Base-by-base conservation (phyloP, 30 jellyfish, hydroid and myxozoan species). In the Morbakka virulenta region DNA sequence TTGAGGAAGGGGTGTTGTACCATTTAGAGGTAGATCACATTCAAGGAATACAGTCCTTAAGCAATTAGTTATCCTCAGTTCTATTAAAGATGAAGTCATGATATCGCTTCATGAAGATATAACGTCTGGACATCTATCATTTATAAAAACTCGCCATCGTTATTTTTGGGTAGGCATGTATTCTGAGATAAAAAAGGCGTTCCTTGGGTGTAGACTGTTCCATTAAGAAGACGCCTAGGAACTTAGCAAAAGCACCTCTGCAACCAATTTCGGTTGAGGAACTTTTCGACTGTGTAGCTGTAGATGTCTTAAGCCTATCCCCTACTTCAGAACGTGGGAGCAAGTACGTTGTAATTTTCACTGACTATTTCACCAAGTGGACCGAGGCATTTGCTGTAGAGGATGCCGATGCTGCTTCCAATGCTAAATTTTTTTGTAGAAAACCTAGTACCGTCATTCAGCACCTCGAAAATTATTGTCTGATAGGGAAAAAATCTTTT, bases 261-360 rank as follows among this genome's bases (percentile, higher is more conserved):
- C n/a, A n/a, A n/a, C n/a, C n/a, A n/a, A n/a, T n/a, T n/a, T n/a
- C n/a, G n/a, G n/a, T n/a, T n/a, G n/a, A n/a, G n/a, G n/a, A n/a
- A n/a, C 72, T 84, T 20, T 83, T 74, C 36, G 88, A 74, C 29
- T 82, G 88, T 3, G 95, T 74, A 2, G 88, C 88, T 48, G 83
- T 74, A n/a, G 95, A 83, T 53, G 84, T 83, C 30, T 57, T 83
- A 51, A 88, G 95, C 69, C 95, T 88, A 33, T 65, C 75, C 52
- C 95, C 95, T 2, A 62, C 77, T 31, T 63, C 95, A 6, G 65
- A 74, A 2, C 69, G 62, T 20, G 95, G 95, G 14, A 74, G 47
- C 48, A 70, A 47, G 6, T 80, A 79, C 31, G 76, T 79, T 3
- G 85, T 79, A 2, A 74, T 79, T n/a, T 80, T 80, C 61, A 13